Base-by-base conservation (phyloP, 2,888 invertebrate species). In the Drosophila pseudotalamancana region DNA sequence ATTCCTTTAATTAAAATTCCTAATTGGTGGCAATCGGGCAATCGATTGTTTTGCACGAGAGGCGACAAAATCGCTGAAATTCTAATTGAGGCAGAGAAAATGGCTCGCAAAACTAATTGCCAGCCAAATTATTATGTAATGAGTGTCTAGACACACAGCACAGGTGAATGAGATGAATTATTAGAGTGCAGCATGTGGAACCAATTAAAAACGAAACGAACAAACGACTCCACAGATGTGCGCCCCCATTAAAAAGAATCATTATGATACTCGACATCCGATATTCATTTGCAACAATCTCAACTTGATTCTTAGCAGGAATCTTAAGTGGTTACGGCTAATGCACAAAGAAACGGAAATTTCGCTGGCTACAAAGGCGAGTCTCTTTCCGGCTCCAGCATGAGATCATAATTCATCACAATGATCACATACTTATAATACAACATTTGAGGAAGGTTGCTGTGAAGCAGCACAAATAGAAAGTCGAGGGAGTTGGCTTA, bases 381-480 rank as follows among this genome's bases (percentile, higher is more conserved):
- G n/a, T n/a, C n/a, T n/a, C n/a, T n/a, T n/a, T n/a, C 34, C 8
- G 8, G 11, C 42, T 18, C 6, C 25, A 16, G 40, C 55, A 72
- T 78, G 85, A 84, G 78, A 77, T 82, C 82, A 85, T 71, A n/a
- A 27, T 11, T n/a, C 37, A n/a, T n/a, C n/a, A n/a, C n/a, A n/a
- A n/a, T n/a, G n/a, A n/a, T n/a, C n/a, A n/a, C n/a, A n/a, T n/a
- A n/a, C n/a, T n/a, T n/a, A n/a, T n/a, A n/a, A n/a, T n/a, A n/a
- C n/a, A n/a, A n/a, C n/a, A n/a, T n/a, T n/a, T n/a, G n/a, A n/a
- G n/a, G n/a, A n/a, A n/a, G n/a, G n/a, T n/a, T n/a, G n/a, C n/a
- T n/a, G n/a, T n/a, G n/a, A n/a, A n/a, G n/a, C n/a, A n/a, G n/a
- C n/a, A n/a, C n/a, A n/a, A n/a, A n/a, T n/a, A n/a, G n/a, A n/a